Base-by-base conservation (phyloP, 2,888 invertebrate genomes). In the Petrolisthes cinctipes region DNA sequence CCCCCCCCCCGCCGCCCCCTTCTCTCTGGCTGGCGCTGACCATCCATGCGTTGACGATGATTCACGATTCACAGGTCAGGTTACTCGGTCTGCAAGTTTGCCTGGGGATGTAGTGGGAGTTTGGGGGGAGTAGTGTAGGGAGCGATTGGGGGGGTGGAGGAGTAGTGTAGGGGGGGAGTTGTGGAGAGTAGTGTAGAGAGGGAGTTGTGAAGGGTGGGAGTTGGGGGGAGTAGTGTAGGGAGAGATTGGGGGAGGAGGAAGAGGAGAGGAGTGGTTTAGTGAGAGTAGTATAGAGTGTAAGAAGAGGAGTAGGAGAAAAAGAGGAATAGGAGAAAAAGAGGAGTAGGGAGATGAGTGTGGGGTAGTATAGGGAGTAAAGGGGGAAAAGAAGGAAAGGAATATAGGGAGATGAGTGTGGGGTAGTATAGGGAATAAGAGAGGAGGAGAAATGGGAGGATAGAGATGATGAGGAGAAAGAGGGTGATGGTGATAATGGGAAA, bases 1-100 rank as follows among this genome's bases (percentile, higher is more conserved):
- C 23, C 14, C 4, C 0, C 73, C 7, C 23, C 73, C 7, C 73
- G 0, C 20, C 7, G 7, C 61, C 57, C 57, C 80, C 37, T 37
- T 80, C 80, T 80, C 80, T 57, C 61, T 80, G 20, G 56, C 57
- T 57, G 57, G 17, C 61, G 56, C 80, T 56, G 80, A 37, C 37
- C 80, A 80, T 80, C 57, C 80, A 80, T 80, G 80, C 80, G 80
- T 80, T 80, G 80, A 80, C 57, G 80, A 80, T 80, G 80, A 61
- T 80, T 57, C 56, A 23, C 7, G 80, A 61, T 80, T 57, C 56
- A 17, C 14, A 57, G 57, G 11, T 80, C 80, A 61, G 61, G 80
- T 80, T 80, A 80, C 80, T 61, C 11, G 23, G 11, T 14, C n/a
- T 57, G 20, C n/a, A 56, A 37, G 80, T 11, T 23, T 56, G 80